A percentile compares a stretch with the other conserved stretches of the same genome.
Conservation (phyloP, 2,888 invertebrate genomes). For the Coelogynopora nodosa region DNA sequence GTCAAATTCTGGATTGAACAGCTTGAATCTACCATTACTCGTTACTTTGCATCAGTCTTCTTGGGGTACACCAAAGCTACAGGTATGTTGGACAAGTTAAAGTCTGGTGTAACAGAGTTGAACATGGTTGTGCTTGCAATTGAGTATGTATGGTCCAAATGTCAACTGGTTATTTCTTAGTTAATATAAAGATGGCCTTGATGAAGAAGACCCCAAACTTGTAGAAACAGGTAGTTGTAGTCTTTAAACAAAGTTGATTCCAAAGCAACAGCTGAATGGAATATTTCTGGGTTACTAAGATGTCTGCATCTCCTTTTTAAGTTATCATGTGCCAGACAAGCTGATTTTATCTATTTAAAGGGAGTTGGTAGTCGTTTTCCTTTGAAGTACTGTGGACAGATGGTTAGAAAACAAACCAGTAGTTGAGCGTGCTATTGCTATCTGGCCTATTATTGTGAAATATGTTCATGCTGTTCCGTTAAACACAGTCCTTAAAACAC, state of each 20-base stretch:
- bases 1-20: neutral
- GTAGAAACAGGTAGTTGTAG: neutral
- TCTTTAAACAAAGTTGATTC: slow-evolving; percentile 3
- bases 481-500: neutral
- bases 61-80: neutral
- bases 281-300: slow-evolving; percentile 5
- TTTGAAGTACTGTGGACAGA: slow-evolving; percentile 15
- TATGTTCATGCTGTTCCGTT: slow-evolving; percentile 15
- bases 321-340: slow-evolving; percentile 25
- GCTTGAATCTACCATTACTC: neutral
- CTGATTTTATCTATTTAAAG: slow-evolving; percentile 8
- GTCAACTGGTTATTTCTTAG: neutral
- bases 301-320: slow-evolving; percentile 7
- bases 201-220: neutral
- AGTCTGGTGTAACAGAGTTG: neutral
- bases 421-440: slow-evolving; percentile 25
- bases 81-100: neutral
- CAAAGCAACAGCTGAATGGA: slow-evolving; percentile 21
- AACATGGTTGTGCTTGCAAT: neutral
- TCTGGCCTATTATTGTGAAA: slow-evolving; percentile 8
- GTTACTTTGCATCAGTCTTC: neutral
- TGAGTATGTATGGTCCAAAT: neutral
- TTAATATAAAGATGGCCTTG: neutral
- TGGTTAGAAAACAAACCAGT: slow-evolving; percentile 25
- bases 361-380: slow-evolving; percentile 12